Base-by-base conservation (phyloP, 2,888 invertebrate species). In the Caenorhabditis drosophilae region DNA sequence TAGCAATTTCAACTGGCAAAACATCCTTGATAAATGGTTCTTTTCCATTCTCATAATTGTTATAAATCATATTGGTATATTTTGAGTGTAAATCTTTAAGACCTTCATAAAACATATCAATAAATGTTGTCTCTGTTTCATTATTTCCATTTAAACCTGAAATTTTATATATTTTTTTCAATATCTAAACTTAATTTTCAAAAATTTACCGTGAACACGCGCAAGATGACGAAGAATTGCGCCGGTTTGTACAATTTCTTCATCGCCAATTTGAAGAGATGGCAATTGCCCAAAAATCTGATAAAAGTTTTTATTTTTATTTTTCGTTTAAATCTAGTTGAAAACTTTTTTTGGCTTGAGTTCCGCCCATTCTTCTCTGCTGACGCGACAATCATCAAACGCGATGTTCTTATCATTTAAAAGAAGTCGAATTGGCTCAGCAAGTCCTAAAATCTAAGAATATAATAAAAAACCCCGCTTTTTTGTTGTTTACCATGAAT, bases 241-340 rank as follows among this genome's bases (percentile, higher is more conserved):
- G 18, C 75, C 77, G 2, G 75, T 68, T 47, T 77, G 75, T 20
- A 66, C 66, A 52, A 77, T 64, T 51, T 70, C 67, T 48, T 68
- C 58, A 44, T 70, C 72, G 3, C 69, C 75, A 2, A 67, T 63
- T 18, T 54, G 40, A 15, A 77, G 68, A 47, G 64, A 67, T 15
- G 77, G 77, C n/a, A 70, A 53, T 42, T 75, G 75, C 15, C 77
- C 77, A 63, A 77, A 74, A 16, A 52, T 50, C 76, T 77, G 64
- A 18, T 63, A 42, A 18, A 36, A 15, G 25, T 35, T 50, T 40
- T 23, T 36, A 2, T 36, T 12, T 36, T 6, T 40, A 40, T 9
- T 18, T 34, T 34, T 9, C 6, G 25, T 25, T 25, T 20, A 42
- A 42, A 25, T 6, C 12, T 25, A 15, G 23, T 25, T 4, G 6